Evolutionary conservation across 2,113 vertebrate genomes (phyloP).

Genomic region (Corythaeola cristata): DNA sequence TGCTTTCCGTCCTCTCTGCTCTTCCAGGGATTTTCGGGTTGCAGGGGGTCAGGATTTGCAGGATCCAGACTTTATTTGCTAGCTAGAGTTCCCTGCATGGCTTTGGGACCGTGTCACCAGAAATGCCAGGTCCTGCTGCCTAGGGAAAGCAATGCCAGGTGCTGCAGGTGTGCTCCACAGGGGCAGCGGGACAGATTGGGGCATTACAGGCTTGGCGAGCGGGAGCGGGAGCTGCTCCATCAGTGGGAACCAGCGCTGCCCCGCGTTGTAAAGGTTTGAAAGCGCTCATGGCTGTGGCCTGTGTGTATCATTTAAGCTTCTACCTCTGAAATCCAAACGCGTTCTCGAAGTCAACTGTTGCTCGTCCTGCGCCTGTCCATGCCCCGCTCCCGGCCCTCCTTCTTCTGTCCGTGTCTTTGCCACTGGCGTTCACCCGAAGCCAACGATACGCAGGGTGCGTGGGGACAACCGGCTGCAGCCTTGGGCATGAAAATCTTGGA

Average conservation of each 20-base stretch:
- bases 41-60: background rate
- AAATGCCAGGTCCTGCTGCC: background rate
- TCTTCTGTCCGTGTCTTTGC: background rate
- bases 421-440: background rate
- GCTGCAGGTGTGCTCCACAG: background rate
- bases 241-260: rapidly evolving
- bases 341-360: background rate
- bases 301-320: background rate
- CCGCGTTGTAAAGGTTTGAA: background rate
- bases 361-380: background rate
- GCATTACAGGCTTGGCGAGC: background rate
- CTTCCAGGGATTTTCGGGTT: background rate
- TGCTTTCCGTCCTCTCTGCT: background rate
- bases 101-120: background rate
- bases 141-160: background rate
- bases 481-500: background rate
- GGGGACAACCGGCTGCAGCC: background rate
- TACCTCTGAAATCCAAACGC: background rate
- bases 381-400: background rate
- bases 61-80: background rate
- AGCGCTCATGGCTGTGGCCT: background rate
- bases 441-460: rapidly evolving
- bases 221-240: background rate
- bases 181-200: background rate
- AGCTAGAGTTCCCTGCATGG: background rate